phyloP scores from a whole-genome alignment of 2,113 vertebrate species.

The Melanerpes formicivorus region DNA sequence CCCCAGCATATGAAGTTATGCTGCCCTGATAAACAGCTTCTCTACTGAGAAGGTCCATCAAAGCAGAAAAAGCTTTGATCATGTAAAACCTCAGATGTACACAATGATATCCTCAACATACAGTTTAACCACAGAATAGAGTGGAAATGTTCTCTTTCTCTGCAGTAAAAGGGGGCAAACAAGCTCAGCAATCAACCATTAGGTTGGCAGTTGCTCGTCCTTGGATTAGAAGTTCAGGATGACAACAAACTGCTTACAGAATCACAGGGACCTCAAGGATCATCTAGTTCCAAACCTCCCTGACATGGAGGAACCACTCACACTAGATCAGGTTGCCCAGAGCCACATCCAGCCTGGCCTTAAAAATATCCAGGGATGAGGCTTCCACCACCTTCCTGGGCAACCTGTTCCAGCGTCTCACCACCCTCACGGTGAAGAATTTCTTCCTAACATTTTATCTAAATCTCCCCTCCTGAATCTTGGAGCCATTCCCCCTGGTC shows the following conservation, averaged over 20 bases:
- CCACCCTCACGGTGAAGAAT: too few species aligned
- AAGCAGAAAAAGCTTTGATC: not conserved
- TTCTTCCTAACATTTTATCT: too few species aligned
- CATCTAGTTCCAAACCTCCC: too few species aligned
- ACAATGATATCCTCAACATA: not conserved
- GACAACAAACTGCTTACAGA: not conserved
- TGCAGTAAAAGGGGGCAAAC: not conserved
- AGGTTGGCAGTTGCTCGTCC: not conserved
- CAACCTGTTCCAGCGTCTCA: too few species aligned
- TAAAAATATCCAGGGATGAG: too few species aligned
- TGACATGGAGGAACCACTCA: too few species aligned
- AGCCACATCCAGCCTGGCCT: too few species aligned
- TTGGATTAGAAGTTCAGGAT: not conserved
- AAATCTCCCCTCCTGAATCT: too few species aligned
- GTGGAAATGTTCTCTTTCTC: not conserved
- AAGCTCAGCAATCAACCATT: not conserved
- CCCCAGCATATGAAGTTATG: rapidly evolving
- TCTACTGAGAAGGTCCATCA: not conserved
- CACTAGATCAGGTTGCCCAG: too few species aligned
- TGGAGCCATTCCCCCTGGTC: too few species aligned
- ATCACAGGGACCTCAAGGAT: too few species aligned
- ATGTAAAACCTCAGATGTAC: not conserved
- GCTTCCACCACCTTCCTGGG: too few species aligned
- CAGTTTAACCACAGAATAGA: not conserved
- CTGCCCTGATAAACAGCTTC: not conserved